Base-by-base conservation (phyloP, 2,888 invertebrate species). In the Monoplex corrugatus region DNA sequence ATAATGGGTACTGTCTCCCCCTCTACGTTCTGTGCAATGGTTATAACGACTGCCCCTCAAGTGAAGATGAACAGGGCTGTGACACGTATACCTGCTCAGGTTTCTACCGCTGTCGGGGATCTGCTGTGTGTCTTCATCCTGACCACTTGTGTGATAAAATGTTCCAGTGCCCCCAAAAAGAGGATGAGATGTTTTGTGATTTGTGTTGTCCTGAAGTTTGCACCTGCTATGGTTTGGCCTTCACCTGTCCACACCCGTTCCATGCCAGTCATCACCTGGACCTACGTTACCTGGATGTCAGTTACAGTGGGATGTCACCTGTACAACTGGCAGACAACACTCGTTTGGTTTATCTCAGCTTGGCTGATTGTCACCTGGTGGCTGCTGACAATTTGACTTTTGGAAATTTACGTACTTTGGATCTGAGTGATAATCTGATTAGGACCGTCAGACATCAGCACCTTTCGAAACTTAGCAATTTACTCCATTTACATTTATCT, bases 21-120 rank as follows among this genome's bases (percentile, higher is more conserved):
- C 50, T 84, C 10, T 84, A 57, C 57, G 35, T 84, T 50, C 84
- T 45, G 35, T 84, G 84, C 16, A 84, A 84, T 16, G 84, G 57
- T 35, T n/a, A 43, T 13, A 2, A 19, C 6, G 84, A 84, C 84
- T 84, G 84, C 44, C 84, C 84, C 6, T 35, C 28, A 0, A 13
- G 43, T 8, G 84, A 84, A 38, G 84, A 84, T 16, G 84, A 84
- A 23, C n/a, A 35, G 23, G 50, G 23, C 2, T 84, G 84, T 57
- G 84, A 50, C 35, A 32, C 19, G 10, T 84, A 50, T 35, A 35
- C 84, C 28, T 84, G 84, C 28, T 32, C 57, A 0, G 84, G 84
- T 8, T 84, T 35, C 50, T 84, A 57, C 57, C 84, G 84, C 23
- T 84, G 84, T 35, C 84, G 44, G 13, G 35, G 50, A 19, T 43